Base-by-base conservation (phyloP, 2,797 vertebrate genomes). In the Novumbra hubbsi region DNA sequence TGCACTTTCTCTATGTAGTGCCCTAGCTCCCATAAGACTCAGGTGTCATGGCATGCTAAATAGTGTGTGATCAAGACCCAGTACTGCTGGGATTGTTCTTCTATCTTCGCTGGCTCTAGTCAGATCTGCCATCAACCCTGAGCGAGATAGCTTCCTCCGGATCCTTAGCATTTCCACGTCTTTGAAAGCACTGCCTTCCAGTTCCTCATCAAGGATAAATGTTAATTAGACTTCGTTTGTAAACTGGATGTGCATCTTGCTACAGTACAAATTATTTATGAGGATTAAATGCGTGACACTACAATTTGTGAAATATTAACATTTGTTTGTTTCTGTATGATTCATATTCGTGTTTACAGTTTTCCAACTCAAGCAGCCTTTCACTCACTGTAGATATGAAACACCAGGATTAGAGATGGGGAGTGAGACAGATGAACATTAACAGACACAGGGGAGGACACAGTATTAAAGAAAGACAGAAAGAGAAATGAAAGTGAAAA, bases 161-260 rank as follows among this genome's bases (percentile, higher is more conserved):
- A 49, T 50, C 52, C 34, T 7, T 5, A 38, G 30, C 76, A 80
- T 82, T 81, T 81, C 57, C 73, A 71, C 73, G 81, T 72, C 72
- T 85, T 76, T 78, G 52, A 80, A 85, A 78, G 69, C 34, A 38
- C 34, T 74, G 32, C 16, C 60, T 73, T 38, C 55, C 34, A 79
- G 76, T 70, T 68, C 70, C 69, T 77, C 77, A 78, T 87, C 80
- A 80, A 83, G 78, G 81, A 75, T 84, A 84, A 81, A 82, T 84
- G 78, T 80, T 86, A 86, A 85, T 87, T 84, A 76, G 81, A 83
- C 34, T 83, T 77, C 48, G 72, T 86, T 85, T 84, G 76, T 80
- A 78, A 83, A 74, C 71, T 76, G 76, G 52, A 76, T 80, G 68
- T 76, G 71, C 70, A 83, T 76, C 70, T 71, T 19, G 14, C 49